phyloP scores from a whole-genome alignment of 1,140 invertebrate species.

The Dryas iulia region DNA sequence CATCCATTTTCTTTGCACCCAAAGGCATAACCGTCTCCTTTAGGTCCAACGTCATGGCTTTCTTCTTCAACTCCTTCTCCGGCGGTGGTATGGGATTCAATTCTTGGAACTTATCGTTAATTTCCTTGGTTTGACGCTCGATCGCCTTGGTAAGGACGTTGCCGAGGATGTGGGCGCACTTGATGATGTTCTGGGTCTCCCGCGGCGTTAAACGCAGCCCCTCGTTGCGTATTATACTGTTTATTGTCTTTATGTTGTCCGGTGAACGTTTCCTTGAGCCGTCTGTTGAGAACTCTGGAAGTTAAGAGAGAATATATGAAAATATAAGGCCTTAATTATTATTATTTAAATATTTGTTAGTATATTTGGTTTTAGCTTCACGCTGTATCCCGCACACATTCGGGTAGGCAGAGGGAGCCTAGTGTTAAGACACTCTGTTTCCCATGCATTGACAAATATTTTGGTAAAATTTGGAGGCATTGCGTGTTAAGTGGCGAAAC shows the following conservation, averaged over 20 bases:
- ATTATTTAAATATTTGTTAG: too few species aligned
- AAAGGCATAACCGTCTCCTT: constrained; percentile 58
- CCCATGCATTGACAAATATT: too few species aligned
- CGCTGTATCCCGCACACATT: too few species aligned
- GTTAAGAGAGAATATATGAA: too few species aligned
- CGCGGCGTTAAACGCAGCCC: constrained; percentile 60
- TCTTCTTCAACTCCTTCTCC: constrained; percentile 52
- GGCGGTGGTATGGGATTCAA: constrained; percentile 25
- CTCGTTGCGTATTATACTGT: constrained; percentile 62
- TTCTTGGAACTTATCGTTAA: constrained; percentile 41
- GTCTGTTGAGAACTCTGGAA: constrained; percentile 57
- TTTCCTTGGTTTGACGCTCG: constrained; percentile 49
- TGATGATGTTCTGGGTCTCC: constrained; percentile 68
- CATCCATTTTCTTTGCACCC: constrained; percentile 55
- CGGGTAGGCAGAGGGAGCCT: too few species aligned
- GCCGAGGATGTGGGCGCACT: constrained; percentile 68
- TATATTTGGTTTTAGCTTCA: too few species aligned
- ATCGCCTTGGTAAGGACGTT: constrained; percentile 63
- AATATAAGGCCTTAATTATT: too few species aligned
- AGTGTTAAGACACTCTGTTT: too few species aligned
- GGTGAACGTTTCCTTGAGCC: constrained; percentile 55
- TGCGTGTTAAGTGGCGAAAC: too few species aligned
- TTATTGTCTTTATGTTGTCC: constrained; percentile 50
- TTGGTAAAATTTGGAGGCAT: too few species aligned
- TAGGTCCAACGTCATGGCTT: constrained; percentile 55